phyloP scores from a whole-genome alignment of 2,888 invertebrate genomes.

The Vesta saturnalis region DNA sequence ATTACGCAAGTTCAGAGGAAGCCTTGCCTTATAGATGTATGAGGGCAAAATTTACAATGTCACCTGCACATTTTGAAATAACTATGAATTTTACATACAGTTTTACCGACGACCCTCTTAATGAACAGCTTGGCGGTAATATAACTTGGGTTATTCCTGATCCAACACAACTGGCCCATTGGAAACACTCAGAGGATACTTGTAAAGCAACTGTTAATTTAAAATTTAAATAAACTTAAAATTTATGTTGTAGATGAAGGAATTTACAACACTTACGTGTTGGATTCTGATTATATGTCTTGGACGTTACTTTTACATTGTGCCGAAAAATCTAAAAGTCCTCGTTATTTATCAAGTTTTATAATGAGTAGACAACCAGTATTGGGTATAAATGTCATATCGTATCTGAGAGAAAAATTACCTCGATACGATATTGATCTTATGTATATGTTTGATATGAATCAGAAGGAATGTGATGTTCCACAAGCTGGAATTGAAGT shows the following conservation, averaged over 20 bases:
- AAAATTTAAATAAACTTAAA: neutral
- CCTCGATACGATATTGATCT: slow-evolving; percentile 86
- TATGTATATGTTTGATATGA: slow-evolving; percentile 84
- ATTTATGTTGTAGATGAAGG: slow-evolving; percentile 75
- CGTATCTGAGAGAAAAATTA: slow-evolving; percentile 80
- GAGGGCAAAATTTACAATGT: slow-evolving; percentile 76
- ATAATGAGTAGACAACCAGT: slow-evolving; percentile 74
- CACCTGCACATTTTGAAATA: slow-evolving; percentile 69
- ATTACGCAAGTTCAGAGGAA: slow-evolving; percentile 90
- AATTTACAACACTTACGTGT: slow-evolving; percentile 86
- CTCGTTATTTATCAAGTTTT: slow-evolving; percentile 84
- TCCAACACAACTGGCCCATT: slow-evolving; percentile 79
- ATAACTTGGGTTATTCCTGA: slow-evolving; percentile 88
- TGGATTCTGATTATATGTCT: slow-evolving; percentile 85
- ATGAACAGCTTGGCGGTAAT: slow-evolving; percentile 83
- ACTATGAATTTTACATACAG: slow-evolving; percentile 92
- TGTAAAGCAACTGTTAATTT: slow-evolving; percentile 67
- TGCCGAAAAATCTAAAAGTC: slow-evolving; percentile 82
- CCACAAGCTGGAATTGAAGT: slow-evolving; percentile 58
- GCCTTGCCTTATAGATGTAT: slow-evolving; percentile 87
- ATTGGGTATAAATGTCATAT: slow-evolving; percentile 74
- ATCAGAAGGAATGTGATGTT: slow-evolving; percentile 73
- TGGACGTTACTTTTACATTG: slow-evolving; percentile 88
- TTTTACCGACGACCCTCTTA: slow-evolving; percentile 84
- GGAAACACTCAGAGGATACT: slow-evolving; percentile 86